Evolutionary conservation across 2,797 vertebrate genomes (phyloP).

Genomic region (Melanotaenia nigrans): DNA sequence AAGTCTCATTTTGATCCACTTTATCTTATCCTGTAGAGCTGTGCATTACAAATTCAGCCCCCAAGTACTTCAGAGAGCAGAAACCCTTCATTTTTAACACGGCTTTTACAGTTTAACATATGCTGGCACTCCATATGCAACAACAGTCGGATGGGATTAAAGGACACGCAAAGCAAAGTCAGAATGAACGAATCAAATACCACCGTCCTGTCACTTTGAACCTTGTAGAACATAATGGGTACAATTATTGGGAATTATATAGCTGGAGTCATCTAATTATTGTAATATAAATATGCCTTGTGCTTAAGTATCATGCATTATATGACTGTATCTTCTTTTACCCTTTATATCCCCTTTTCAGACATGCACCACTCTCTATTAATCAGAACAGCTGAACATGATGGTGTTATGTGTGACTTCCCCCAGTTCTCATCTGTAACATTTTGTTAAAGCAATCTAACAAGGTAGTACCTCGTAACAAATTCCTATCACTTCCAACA

Average conservation of each 20-base stretch:
- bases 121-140: not conserved
- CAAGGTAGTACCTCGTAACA: not conserved
- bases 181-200: not conserved
- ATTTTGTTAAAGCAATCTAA: not conserved
- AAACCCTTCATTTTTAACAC: not conserved
- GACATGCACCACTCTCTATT: not conserved
- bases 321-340: not conserved
- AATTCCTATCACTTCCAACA: not conserved
- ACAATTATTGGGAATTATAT: not conserved
- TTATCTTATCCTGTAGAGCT: not conserved
- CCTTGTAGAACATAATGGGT: not conserved
- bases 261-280: not conserved
- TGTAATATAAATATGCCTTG: not conserved
- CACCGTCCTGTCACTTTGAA: not conserved
- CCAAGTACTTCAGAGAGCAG: not conserved
- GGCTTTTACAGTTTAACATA: not conserved
- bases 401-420: not conserved
- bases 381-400: not conserved
- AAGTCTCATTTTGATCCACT: conserved; percentile 7
- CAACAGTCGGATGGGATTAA: not conserved
- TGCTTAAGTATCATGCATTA: not conserved
- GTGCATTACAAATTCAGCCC: not conserved
- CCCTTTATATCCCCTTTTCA: not conserved
- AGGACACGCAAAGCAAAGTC: conserved; percentile 1
- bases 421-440: not conserved